Conservation (phyloP, 1,140 invertebrate genomes). For the Sitophilus oryzae region DNA sequence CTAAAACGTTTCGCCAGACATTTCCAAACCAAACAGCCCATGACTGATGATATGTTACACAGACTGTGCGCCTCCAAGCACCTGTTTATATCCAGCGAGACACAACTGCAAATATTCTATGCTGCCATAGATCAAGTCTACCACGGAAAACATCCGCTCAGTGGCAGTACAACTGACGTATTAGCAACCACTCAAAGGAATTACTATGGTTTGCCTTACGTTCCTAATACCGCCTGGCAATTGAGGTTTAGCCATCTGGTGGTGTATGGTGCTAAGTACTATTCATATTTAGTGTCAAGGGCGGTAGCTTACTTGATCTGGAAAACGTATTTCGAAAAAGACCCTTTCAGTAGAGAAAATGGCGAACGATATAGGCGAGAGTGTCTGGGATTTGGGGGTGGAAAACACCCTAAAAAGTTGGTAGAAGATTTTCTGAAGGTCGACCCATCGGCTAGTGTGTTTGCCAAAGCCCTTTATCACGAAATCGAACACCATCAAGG, state of each 20-base stretch:
- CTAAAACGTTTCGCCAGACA: slow-evolving; percentile 83
- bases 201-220: slow-evolving; percentile 83
- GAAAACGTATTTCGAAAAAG: slow-evolving; percentile 76
- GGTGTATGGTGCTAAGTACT: slow-evolving; percentile 97
- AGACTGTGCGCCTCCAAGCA: slow-evolving; percentile 76
- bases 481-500: slow-evolving; percentile 51
- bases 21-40: slow-evolving; percentile 80
- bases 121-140: slow-evolving; percentile 85
- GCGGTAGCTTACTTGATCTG: slow-evolving; percentile 92
- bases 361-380: slow-evolving; percentile 73
- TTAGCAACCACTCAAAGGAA: slow-evolving; percentile 71
- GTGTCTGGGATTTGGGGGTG: slow-evolving; percentile 84
- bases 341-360: slow-evolving; percentile 71
- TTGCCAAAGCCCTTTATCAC: slow-evolving; percentile 52
- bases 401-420: slow-evolving; percentile 66
- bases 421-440: slow-evolving; percentile 68
- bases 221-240: slow-evolving; percentile 91
- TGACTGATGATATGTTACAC: slow-evolving; percentile 71
- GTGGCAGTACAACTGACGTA: slow-evolving; percentile 67
- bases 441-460: slow-evolving; percentile 56
- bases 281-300: slow-evolving; percentile 92
- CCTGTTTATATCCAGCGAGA: slow-evolving; percentile 82
- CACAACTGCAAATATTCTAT: slow-evolving; percentile 87
- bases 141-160: slow-evolving; percentile 59
- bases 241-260: slow-evolving; percentile 93